Evolutionary conservation across 2,797 vertebrate species (phyloP), one percentile per base, ranked within the genome.

Genomic region (Oreonectes daqikongensis): DNA sequence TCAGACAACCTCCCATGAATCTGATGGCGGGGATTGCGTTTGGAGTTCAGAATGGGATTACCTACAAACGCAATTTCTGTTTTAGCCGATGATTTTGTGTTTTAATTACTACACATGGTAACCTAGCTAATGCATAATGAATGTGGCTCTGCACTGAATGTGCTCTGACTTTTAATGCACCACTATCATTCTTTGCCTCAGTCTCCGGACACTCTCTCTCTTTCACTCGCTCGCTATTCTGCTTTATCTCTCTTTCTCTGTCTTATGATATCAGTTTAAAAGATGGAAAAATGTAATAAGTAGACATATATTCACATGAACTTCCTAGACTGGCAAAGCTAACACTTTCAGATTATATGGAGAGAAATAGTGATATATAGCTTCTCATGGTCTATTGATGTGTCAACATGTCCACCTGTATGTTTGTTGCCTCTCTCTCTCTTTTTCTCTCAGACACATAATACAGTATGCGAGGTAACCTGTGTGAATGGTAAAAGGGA

Each of bases 41-140:
- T 75, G 59, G 42, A 28, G 78, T 63, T 69, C 52, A 85, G 85
- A 77, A 80, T 83, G 26, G 67, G 80, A 65, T 60, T 20, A 84
- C 89, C 84, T 85, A 87, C 88, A 81, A 89, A 81, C 84, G 86
- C 86, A 79, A 87, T 85, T 90, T 89, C 86, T 85, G 85, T 87
- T 90, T 90, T 89, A 87, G 87, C 89, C 84, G 84, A 59, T 84
- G 81, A 87, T 83, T 85, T 88, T 90, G 88, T 87, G 91, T 92
- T 93, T 70, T 91, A 92, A 93, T 93, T 92, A 93, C 89, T 89
- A 93, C 88, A 90, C 91, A 91, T 90, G 87, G 88, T 90, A 90
- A 91, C 92, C 92, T 92, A 88, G 88, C 90, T 92, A 92, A 92
- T 94, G 91, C 92, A 92, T 94, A 92, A 94, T 93, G 91, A 94